A percentile compares a stretch with the other conserved stretches of the same genome.
Evolutionary conservation across 2,888 invertebrate species (phyloP).

Genomic region (Agrochola litura): DNA sequence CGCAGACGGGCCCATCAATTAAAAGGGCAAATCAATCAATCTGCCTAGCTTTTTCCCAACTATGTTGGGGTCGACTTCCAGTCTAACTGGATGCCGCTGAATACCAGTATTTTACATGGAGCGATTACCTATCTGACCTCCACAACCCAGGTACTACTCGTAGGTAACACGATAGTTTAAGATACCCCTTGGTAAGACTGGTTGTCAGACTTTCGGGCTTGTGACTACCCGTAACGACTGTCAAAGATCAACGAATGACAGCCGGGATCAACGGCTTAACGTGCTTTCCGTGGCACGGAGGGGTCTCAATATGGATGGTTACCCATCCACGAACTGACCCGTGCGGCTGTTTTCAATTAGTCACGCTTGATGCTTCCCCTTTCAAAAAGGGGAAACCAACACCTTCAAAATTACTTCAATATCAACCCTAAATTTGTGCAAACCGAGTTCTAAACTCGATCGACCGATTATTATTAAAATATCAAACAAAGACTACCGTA

Average conservation of each 20-base stretch:
- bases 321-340: too few species aligned
- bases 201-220: background rate
- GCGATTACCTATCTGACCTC: too few species aligned
- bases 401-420: background rate
- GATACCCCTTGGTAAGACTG: background rate
- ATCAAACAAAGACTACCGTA: conserved; percentile 46
- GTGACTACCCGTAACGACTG: background rate
- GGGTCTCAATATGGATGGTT: too few species aligned
- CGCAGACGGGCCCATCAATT: background rate
- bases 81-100: background rate
- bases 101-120: background rate
- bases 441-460: background rate
- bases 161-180: background rate
- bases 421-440: background rate
- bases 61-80: background rate
- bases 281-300: background rate
- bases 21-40: background rate
- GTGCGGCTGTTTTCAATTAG: too few species aligned
- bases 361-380: too few species aligned
- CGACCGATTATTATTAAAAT: background rate
- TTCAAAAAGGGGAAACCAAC: background rate
- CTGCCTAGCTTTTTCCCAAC: background rate
- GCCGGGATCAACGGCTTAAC: too few species aligned
- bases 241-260: background rate
- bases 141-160: background rate